Evolutionary conservation across 2,888 invertebrate species (phyloP).

Genomic region (Protophormia terraenovae): DNA sequence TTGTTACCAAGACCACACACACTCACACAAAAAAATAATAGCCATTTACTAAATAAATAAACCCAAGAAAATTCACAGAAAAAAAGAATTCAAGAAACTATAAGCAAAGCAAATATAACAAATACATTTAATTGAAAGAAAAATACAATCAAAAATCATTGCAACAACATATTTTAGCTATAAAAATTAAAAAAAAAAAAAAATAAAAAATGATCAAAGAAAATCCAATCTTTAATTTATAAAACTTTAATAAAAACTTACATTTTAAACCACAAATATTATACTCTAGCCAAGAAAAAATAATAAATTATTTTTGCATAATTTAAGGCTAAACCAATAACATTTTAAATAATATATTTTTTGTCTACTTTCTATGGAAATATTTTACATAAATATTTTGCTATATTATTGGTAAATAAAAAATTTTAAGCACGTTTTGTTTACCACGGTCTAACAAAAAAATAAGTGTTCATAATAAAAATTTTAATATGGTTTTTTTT

Average conservation of each 20-base stretch:
- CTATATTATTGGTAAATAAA: conserved; percentile 25
- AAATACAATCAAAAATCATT: not conserved
- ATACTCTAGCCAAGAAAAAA: not conserved
- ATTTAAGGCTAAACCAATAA: not conserved
- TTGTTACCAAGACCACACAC: not conserved
- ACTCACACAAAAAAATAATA: no score
- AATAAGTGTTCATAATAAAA: not conserved
- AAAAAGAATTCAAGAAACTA: conserved; percentile 3
- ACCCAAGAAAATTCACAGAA: not conserved
- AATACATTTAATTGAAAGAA: not conserved
- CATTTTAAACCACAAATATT: not conserved
- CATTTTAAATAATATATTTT: not conserved
- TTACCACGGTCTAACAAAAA: conserved; percentile 21
- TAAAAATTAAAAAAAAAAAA: no score
- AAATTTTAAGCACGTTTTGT: conserved; percentile 38
- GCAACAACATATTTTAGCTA: not conserved
- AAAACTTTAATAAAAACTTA: not conserved
- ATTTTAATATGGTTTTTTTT: not conserved
- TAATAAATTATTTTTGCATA: not conserved
- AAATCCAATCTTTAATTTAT: not conserved
- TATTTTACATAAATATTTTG: conserved; percentile 16
- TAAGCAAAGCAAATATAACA: not conserved
- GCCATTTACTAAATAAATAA: not conserved
- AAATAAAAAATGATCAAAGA: no score
- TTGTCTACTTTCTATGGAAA: not conserved